Evolutionary conservation across 2,888 invertebrate species (phyloP).

Genomic region (Melinopterus prodromus): DNA sequence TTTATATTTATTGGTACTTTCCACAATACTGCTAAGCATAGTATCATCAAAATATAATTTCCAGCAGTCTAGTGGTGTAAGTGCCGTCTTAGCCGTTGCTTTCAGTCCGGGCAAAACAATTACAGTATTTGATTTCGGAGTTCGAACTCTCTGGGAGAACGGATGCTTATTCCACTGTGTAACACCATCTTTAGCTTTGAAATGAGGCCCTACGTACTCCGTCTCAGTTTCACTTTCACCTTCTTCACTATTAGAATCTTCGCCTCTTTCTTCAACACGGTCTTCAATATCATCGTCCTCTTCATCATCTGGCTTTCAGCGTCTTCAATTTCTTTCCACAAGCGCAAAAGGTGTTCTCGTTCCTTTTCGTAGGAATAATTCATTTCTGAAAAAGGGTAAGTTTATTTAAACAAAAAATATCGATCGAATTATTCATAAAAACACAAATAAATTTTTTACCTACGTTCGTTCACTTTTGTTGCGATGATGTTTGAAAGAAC

Average conservation of each 20-base stretch:
- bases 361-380: slow-evolving; percentile 29
- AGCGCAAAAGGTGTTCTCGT: slow-evolving; percentile 22
- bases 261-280: background rate
- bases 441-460: background rate
- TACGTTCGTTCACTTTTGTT: background rate
- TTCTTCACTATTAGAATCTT: slow-evolving; percentile 20
- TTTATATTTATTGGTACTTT: slow-evolving; percentile 24
- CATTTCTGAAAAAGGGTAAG: background rate
- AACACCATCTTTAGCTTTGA: slow-evolving; percentile 20
- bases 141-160: slow-evolving; percentile 15
- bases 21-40: slow-evolving; percentile 23
- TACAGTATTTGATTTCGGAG: slow-evolving; percentile 14
- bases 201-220: slow-evolving; percentile 16
- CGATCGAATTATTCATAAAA: background rate
- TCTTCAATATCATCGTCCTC: slow-evolving; percentile 15
- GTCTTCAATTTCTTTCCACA: slow-evolving; percentile 20
- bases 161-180: slow-evolving; percentile 26
- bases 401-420: background rate
- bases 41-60: slow-evolving; percentile 19
- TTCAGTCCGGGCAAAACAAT: slow-evolving; percentile 6
- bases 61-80: slow-evolving; percentile 17
- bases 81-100: slow-evolving; percentile 15
- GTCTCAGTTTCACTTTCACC: slow-evolving; percentile 15
- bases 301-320: slow-evolving; percentile 18
- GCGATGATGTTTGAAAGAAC: background rate